Evolutionary conservation across 2,113 vertebrate genomes (phyloP).

Genomic region (Apteryx owenii): DNA sequence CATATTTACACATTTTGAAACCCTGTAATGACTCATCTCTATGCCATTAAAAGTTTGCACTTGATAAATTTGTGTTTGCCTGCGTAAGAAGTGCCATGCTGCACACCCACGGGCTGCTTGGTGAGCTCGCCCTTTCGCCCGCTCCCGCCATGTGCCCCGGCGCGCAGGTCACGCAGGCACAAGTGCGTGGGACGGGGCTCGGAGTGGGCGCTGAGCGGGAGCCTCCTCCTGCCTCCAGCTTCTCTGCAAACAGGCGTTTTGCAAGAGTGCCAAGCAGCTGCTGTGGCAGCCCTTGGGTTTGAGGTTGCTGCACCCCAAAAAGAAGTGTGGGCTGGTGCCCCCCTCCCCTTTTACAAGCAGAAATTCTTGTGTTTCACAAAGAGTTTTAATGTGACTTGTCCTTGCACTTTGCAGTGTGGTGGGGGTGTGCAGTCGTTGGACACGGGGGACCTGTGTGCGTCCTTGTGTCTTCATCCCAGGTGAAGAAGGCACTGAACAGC

Average conservation of each 20-base stretch:
- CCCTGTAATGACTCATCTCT: conserved; percentile 80
- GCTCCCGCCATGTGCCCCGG: not conserved
- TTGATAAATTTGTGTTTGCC: conserved; percentile 21
- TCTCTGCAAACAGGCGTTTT: not conserved
- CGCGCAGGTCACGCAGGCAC: not conserved
- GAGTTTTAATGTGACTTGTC: fast-evolving
- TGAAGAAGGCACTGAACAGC: not conserved
- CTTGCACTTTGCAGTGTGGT: not conserved
- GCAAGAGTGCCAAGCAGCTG: fast-evolving
- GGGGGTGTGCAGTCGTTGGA: not conserved
- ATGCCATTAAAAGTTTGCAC: conserved; percentile 52
- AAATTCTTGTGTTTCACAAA: fast-evolving
- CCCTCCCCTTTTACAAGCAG: not conserved
- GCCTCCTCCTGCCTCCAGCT: not conserved
- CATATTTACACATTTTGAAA: conserved; percentile 82
- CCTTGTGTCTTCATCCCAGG: too few species aligned
- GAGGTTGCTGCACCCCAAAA: fast-evolving
- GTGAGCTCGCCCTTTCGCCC: conserved; percentile 10
- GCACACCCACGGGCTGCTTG: conserved; percentile 1
- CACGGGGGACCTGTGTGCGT: too few species aligned
- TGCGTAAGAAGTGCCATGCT: conserved; percentile 6
- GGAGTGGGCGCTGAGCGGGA: not conserved
- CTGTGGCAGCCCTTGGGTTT: not conserved
- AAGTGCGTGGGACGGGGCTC: not conserved
- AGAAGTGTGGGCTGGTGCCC: fast-evolving